phyloP scores from a whole-genome alignment of 2,113 vertebrate species.

The Ancistrus triradiatus region DNA sequence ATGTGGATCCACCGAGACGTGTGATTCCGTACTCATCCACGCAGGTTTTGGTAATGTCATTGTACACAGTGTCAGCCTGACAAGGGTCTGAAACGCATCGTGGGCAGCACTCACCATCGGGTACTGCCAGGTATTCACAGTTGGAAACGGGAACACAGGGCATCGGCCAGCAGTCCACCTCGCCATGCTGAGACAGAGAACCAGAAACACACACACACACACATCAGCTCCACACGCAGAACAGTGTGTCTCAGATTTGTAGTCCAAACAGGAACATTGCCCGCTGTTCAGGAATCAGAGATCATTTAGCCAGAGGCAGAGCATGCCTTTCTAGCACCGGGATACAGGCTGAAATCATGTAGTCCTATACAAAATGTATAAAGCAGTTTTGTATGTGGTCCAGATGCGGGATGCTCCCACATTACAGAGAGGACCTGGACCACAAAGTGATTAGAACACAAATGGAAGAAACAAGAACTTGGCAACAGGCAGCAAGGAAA shows the following conservation, averaged over 20 bases:
- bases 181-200: conserved; percentile 76
- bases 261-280: background rate
- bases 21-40: conserved; percentile 85
- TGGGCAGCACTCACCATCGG: conserved; percentile 88
- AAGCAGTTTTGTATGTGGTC: too few species aligned
- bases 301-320: background rate
- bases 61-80: conserved; percentile 86
- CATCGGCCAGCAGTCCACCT: conserved; percentile 97
- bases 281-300: background rate
- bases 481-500: too few species aligned
- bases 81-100: conserved; percentile 91
- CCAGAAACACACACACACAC: background rate
- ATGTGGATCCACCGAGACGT: conserved; percentile 94
- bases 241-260: background rate
- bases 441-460: too few species aligned
- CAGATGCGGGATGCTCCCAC: too few species aligned
- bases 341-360: too few species aligned
- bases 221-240: background rate
- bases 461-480: too few species aligned
- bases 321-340: too few species aligned
- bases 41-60: conserved; percentile 96
- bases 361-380: too few species aligned
- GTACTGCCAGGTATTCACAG: conserved; percentile 89
- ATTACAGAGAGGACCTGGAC: too few species aligned
- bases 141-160: conserved; percentile 80